Percentiles rank a stretch among this genome's conserved stretches.
Evolutionary conservation across 2,797 vertebrate species (phyloP).

Genomic region (Apogon talboti): DNA sequence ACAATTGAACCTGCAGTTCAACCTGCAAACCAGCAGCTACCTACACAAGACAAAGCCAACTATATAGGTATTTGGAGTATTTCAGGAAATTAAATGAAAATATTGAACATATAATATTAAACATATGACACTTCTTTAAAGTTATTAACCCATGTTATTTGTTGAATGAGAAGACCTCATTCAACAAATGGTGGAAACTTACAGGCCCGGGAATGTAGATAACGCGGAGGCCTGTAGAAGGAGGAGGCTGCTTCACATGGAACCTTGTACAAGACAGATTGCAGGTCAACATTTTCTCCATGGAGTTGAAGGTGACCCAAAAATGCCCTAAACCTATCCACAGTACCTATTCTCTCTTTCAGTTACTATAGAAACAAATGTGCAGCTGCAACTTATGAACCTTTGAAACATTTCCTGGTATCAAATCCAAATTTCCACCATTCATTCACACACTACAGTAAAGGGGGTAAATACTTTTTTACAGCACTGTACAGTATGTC

Average conservation of each 20-base stretch:
- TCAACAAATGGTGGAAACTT: slow-evolving; percentile 63
- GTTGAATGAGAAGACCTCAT: not conserved
- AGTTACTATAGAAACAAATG: no score
- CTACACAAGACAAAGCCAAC: slow-evolving; percentile 67
- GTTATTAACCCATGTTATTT: no score
- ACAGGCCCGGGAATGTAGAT: slow-evolving; percentile 88
- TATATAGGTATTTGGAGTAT: not conserved
- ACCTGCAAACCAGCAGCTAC: slow-evolving; percentile 89
- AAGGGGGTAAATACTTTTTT: no score
- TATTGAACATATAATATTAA: no score
- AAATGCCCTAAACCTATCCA: slow-evolving; percentile 17
- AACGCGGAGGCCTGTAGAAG: slow-evolving; percentile 86
- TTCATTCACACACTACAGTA: not conserved
- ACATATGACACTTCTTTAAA: no score
- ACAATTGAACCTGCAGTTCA: slow-evolving; percentile 86
- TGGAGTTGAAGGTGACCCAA: slow-evolving; percentile 46
- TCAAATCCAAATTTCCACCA: not conserved
- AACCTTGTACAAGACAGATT: slow-evolving; percentile 80
- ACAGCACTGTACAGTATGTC: not conserved
- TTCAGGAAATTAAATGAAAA: not conserved
- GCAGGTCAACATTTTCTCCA: slow-evolving; percentile 40
- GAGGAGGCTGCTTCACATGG: slow-evolving; percentile 88
- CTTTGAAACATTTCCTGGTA: not conserved
- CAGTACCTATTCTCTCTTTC: slow-evolving; percentile 5
- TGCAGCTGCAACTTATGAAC: not conserved